Conservation (phyloP, 2,888 invertebrate species). For the Eudasyphora cyanicolor region DNA sequence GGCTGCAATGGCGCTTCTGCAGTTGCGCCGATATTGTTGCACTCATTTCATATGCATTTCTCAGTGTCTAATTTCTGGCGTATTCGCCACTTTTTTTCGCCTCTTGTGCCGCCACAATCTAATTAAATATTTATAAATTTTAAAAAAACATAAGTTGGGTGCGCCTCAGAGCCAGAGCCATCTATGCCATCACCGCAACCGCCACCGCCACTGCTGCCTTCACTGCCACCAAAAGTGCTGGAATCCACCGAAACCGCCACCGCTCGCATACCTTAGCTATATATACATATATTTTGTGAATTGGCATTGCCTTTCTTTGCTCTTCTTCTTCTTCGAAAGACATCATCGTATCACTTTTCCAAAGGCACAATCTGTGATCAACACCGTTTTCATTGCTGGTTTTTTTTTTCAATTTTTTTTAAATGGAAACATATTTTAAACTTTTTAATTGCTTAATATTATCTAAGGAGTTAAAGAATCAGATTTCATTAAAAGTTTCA, state of each 20-base stretch:
- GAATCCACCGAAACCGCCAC: not conserved
- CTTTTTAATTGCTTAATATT: conserved; percentile 62
- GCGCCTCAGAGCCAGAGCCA: conserved; percentile 44
- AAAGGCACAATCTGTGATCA: conserved; percentile 6
- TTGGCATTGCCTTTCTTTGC: not conserved
- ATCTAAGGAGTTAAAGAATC: conserved; percentile 45
- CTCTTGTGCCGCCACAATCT: conserved; percentile 42
- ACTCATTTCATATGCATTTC: conserved; percentile 62
- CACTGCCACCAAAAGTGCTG: not conserved
- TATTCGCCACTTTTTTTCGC: not conserved
- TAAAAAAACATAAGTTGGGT: conserved; percentile 58
- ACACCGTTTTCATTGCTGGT: conserved; percentile 7
- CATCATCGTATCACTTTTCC: not conserved
- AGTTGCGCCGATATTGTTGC: not conserved
- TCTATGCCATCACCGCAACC: not conserved
- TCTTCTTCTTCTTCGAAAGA: not conserved
- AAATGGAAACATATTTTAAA: conserved; percentile 56
- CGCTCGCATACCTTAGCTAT: not conserved
- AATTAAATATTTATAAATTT: conserved; percentile 64
- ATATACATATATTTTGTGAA: no score
- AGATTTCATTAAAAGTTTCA: conserved; percentile 20
- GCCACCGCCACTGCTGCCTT: not conserved
- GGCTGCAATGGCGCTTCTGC: no score
- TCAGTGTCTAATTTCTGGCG: conserved; percentile 44
- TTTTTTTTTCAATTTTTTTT: conserved; percentile 34